These are phyloP conservation scores for Stenchaetothrips biformis DNA, from an alignment of 2,888 invertebrate species.

Conservation along the genomic window DNA sequence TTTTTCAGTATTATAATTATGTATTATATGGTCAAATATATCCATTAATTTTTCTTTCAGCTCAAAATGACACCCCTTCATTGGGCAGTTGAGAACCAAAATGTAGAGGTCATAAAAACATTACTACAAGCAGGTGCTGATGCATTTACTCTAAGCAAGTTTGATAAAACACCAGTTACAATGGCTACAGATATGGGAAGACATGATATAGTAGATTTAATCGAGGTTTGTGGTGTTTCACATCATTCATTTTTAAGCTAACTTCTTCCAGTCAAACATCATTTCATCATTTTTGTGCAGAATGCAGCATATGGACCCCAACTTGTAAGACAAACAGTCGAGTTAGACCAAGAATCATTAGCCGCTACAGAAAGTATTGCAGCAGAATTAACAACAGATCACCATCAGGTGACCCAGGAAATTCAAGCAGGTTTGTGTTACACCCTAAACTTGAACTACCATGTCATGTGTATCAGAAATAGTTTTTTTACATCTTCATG, in stretches of 20 bases:
- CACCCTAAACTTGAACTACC: not conserved
- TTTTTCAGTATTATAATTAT: conserved; percentile 3
- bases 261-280: not conserved
- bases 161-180: conserved; percentile 63
- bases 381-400: conserved; percentile 38
- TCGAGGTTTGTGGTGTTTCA: conserved; percentile 45
- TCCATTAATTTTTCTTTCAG: conserved; percentile 46
- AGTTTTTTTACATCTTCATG: not conserved
- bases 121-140: conserved; percentile 72
- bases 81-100: conserved; percentile 85
- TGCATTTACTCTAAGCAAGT: conserved; percentile 62
- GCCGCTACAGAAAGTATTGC: conserved; percentile 41
- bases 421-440: conserved; percentile 5
- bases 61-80: conserved; percentile 87
- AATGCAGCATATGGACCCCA: not conserved
- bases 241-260: not conserved
- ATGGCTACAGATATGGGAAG: conserved; percentile 63
- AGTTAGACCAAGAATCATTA: conserved; percentile 39
- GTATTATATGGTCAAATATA: conserved; percentile 6
- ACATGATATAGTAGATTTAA: conserved; percentile 55
- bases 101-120: conserved; percentile 61
- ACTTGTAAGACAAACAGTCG: not conserved
- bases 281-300: not conserved
- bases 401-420: conserved; percentile 33
- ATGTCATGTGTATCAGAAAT: not conserved